These are phyloP conservation scores for Tipula lateralis DNA, from an alignment of 2,888 invertebrate species.

Conservation along the genomic window DNA sequence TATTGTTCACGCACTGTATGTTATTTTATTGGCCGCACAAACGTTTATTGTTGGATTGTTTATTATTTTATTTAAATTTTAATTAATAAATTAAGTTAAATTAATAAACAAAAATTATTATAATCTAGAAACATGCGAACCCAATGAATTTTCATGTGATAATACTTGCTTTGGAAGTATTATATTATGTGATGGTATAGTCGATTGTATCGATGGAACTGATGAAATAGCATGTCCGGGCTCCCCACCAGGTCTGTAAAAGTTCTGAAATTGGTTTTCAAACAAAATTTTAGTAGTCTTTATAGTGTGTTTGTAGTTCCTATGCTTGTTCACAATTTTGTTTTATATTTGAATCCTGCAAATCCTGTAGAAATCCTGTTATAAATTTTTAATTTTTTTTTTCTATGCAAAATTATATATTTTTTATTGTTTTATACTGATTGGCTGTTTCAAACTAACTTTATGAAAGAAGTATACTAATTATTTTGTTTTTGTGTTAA, in stretches of 20 bases:
- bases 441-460: background rate
- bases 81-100: background rate
- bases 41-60: background rate
- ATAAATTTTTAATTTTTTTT: background rate
- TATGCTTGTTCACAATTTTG: background rate
- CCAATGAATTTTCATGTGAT: constrained; percentile 61
- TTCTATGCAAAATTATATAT: background rate
- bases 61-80: background rate
- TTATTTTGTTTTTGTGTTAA: constrained; percentile 32
- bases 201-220: constrained; percentile 68
- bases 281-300: background rate
- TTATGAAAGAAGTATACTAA: constrained; percentile 2
- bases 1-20: background rate
- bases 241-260: background rate
- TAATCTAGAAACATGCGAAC: constrained; percentile 45
- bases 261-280: background rate
- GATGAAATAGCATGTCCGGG: constrained; percentile 53
- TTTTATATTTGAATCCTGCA: background rate
- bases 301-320: constrained; percentile 45
- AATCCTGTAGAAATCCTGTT: background rate
- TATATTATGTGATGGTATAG: constrained; percentile 58
- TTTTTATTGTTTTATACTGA: background rate
- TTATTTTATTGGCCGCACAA: background rate
- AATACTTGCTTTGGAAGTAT: constrained; percentile 56
- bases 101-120: constrained; percentile 27